Percentiles rank a stretch among this genome's conserved stretches.
Evolutionary conservation across 1,140 invertebrate genomes (phyloP).

Genomic region (Sinonovacula constricta): DNA sequence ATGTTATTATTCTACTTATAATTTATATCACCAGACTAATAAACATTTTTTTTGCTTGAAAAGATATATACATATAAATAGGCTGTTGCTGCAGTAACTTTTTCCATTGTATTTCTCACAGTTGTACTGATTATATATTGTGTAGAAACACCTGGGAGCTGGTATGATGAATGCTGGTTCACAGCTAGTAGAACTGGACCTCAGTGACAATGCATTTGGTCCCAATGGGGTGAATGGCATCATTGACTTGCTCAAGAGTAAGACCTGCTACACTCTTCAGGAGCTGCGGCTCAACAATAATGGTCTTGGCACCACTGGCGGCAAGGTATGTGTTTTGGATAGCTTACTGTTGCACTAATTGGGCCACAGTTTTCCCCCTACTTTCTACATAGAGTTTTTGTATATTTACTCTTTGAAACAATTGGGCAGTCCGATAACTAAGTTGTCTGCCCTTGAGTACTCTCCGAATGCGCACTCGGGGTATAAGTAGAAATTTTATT

Average conservation of each 20-base stretch:
- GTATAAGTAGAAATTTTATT: too few species aligned
- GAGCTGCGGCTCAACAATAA: constrained; percentile 95
- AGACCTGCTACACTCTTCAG: constrained; percentile 88
- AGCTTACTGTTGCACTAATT: not conserved
- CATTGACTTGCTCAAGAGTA: constrained; percentile 89
- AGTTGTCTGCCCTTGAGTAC: too few species aligned
- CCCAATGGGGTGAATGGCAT: constrained; percentile 96
- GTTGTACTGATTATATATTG: not conserved
- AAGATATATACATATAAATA: not conserved
- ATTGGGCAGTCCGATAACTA: too few species aligned
- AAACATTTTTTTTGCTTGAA: not conserved
- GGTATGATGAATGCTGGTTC: constrained; percentile 90
- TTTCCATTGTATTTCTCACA: not conserved
- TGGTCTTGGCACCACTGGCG: constrained; percentile 94
- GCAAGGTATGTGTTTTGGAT: constrained; percentile 83
- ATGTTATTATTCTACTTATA: not conserved
- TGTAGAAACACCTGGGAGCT: constrained; percentile 86
- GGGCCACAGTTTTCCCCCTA: not conserved
- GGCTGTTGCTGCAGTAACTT: not conserved
- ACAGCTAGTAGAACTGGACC: constrained; percentile 90
- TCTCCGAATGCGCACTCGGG: too few species aligned
- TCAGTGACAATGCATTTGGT: constrained; percentile 99
- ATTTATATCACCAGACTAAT: not conserved
- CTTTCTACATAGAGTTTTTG: too few species aligned
- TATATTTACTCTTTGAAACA: too few species aligned